Base-by-base conservation (phyloP, 2,888 invertebrate genomes). In the Adelognathus sp. region DNA sequence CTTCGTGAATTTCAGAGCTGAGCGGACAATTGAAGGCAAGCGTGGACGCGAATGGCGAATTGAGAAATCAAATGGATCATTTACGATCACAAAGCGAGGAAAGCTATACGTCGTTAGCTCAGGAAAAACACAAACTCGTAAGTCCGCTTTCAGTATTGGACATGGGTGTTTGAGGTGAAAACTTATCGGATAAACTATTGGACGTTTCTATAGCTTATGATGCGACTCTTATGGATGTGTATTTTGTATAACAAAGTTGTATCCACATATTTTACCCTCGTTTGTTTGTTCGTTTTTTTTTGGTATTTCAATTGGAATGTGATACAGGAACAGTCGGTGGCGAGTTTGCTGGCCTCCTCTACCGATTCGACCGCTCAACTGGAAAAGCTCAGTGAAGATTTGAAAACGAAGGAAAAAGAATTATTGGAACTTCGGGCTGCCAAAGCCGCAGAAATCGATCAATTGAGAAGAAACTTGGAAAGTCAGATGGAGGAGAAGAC, bases 351-450 rank as follows among this genome's bases (percentile, higher is more conserved):
- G 46, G 92, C 92, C n/a, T 93, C 94, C 79, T 92, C 94, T 0
- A 93, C 93, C 14, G 93, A 93, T 85, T 94, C 94, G 2, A 93
- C 93, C 83, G 93, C 93, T 74, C 93, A 95, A 84, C 92, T 94
- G 61, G 91, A 92, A 72, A 92, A 93, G 82, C 88, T 94, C 36
- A 93, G 93, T 2, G 93, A 93, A 80, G 93, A 93, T 82, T 88
- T 94, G 0, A 92, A 93, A 83, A 92, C 92, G 16, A 93, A 94
- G 50, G 94, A 94, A 86, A 93, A 92, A 82, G 93, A 94, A 80
- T 90, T 94, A 39, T 93, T 71, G 27, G 86, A 88, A 56, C 74
- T 87, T 21, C 86, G 86, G 54, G 81, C 83, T 27, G 78, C 84
- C 6, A 86, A 88, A 81, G 77, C 70, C 3, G 83, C 86, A 2